A percentile compares a stretch with the other conserved stretches of the same genome.
phyloP scores from a whole-genome alignment of 2,797 vertebrate genomes.

The Yasuhikotakia modesta region DNA sequence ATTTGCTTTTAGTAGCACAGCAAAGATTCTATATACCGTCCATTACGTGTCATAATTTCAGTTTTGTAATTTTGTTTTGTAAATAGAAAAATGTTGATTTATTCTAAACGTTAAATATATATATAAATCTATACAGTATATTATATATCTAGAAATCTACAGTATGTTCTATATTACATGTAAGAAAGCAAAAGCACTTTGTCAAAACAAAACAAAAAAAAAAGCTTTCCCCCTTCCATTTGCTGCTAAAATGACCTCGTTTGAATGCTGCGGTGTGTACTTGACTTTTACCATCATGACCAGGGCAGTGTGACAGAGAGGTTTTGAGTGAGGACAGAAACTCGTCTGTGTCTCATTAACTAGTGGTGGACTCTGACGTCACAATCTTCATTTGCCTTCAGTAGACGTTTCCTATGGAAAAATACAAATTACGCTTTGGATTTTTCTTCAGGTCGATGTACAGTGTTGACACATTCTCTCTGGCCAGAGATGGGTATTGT shows the following conservation, averaged over 20 bases:
- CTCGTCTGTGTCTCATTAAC: conserved; percentile 72
- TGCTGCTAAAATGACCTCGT: conserved; percentile 98
- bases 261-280: conserved; percentile 98
- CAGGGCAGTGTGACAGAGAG: conserved; percentile 85
- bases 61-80: conserved; percentile 53
- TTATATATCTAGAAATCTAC: conserved; percentile 49
- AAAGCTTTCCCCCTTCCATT: conserved; percentile 95
- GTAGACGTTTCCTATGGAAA: conserved; percentile 89
- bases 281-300: conserved; percentile 88
- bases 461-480: conserved; percentile 83
- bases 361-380: conserved; percentile 75
- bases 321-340: conserved; percentile 68
- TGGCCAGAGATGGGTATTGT: conserved; percentile 80
- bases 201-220: conserved; percentile 83
- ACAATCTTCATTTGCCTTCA: conserved; percentile 82
- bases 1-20: conserved; percentile 35
- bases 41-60: conserved; percentile 52
- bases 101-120: conserved; percentile 91
- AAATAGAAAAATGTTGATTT: conserved; percentile 65
- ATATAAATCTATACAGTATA: conserved; percentile 70
- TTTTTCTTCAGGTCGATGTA: conserved; percentile 85
- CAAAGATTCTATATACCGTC: conserved; percentile 52
- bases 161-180: conserved; percentile 84
- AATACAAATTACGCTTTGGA: conserved; percentile 82
- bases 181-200: conserved; percentile 96